Evolutionary conservation across 2,113 vertebrate species (phyloP).

Genomic region (Pipa parva): DNA sequence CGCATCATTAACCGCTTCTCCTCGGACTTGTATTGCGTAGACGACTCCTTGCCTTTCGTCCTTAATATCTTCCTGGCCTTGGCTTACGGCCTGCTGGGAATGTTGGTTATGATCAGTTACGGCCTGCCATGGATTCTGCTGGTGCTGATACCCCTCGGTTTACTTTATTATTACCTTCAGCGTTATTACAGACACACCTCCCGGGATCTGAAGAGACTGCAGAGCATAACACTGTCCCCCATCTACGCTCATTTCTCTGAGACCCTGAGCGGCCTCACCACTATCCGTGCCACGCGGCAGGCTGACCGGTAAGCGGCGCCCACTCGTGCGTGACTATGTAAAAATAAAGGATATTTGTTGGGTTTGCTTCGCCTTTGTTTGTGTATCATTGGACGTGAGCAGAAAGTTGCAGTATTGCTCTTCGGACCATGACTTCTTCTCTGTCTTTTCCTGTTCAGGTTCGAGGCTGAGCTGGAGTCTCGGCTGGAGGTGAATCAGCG

Average conservation of each 20-base stretch:
- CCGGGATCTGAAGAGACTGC: constrained; percentile 85
- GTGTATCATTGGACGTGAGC: too few species aligned
- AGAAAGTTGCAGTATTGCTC: too few species aligned
- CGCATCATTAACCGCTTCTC: constrained; percentile 91
- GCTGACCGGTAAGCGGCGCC: constrained; percentile 65
- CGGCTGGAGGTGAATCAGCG: constrained; percentile 85
- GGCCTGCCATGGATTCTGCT: constrained; percentile 85
- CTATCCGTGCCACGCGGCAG: constrained; percentile 75
- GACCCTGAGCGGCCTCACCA: constrained; percentile 80
- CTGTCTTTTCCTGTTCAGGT: constrained; percentile 63
- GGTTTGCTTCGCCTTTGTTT: neutral
- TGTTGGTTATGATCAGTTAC: constrained; percentile 77
- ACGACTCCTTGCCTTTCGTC: constrained; percentile 85
- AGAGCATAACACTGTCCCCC: constrained; percentile 85
- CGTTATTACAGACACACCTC: constrained; percentile 80
- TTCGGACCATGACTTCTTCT: too few species aligned
- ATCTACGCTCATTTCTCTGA: constrained; percentile 93
- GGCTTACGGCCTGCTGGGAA: constrained; percentile 71
- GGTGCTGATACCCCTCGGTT: constrained; percentile 70
- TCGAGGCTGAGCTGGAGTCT: constrained; percentile 76
- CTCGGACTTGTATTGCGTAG: constrained; percentile 83
- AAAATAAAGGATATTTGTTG: too few species aligned
- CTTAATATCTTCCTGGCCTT: constrained; percentile 90
- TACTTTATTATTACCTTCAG: constrained; percentile 77
- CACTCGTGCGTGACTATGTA: too few species aligned